These are phyloP conservation scores for Acromyrmex charruanus DNA, from an alignment of 1,140 invertebrate genomes.

Conservation along the genomic window DNA sequence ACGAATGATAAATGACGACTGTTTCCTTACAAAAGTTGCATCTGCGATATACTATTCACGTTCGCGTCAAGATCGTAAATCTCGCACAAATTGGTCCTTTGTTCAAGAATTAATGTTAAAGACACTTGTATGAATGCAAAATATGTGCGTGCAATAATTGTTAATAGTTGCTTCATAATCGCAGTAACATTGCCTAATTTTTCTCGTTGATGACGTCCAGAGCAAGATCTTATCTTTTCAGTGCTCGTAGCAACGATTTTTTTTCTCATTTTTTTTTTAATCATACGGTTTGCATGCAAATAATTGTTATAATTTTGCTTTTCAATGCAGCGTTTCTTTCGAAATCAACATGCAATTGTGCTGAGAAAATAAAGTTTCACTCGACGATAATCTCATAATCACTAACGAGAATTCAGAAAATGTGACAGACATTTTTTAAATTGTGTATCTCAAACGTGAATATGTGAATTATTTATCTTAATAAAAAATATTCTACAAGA, in stretches of 20 bases:
- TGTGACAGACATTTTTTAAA: not conserved
- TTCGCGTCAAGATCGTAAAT: not conserved
- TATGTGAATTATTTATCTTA: constrained; percentile 7
- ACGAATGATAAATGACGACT: constrained; percentile 25
- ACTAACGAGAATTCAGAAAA: not conserved
- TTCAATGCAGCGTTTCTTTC: constrained; percentile 7
- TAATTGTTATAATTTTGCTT: constrained; percentile 12
- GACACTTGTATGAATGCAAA: constrained; percentile 4
- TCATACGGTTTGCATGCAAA: constrained; percentile 8
- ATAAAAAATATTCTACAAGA: not conserved
- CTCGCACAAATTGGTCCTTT: not conserved
- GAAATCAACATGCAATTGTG: not conserved
- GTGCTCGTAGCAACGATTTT: not conserved
- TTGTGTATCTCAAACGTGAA: not conserved
- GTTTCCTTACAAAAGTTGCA: not conserved
- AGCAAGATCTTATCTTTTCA: not conserved
- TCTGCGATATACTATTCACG: not conserved
- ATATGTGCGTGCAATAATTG: not conserved
- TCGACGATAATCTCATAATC: not conserved
- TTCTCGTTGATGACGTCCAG: not conserved
- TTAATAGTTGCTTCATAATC: not conserved
- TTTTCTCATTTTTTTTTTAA: not conserved
- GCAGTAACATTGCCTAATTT: not conserved
- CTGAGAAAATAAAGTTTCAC: constrained; percentile 15
- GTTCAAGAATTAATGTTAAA: not conserved